Evolutionary conservation across 2,113 vertebrate genomes (phyloP).

Genomic region (Poeciliopsis prolifica): DNA sequence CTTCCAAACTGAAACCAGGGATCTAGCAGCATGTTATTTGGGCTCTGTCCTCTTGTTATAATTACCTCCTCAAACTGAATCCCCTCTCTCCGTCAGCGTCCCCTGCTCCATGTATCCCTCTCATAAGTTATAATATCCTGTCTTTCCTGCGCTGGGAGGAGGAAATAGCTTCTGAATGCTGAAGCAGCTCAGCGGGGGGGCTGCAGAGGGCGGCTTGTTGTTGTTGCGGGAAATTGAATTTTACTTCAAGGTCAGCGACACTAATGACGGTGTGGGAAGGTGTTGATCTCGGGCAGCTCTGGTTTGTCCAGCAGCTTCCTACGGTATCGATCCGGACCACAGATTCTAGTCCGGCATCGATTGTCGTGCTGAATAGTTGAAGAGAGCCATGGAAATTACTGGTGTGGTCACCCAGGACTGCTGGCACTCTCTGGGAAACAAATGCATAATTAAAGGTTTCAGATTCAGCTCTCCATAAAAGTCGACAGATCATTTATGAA

Average conservation of each 20-base stretch:
- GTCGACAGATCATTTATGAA: not conserved
- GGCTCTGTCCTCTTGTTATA: slow-evolving; percentile 61
- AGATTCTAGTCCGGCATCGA: slow-evolving; percentile 64
- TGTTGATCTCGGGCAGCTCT: slow-evolving; percentile 64
- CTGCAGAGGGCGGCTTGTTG: slow-evolving; percentile 46
- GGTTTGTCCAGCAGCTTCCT: slow-evolving; percentile 61
- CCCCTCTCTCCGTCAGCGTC: slow-evolving; percentile 43
- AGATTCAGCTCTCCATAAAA: not conserved
- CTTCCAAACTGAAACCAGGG: slow-evolving; percentile 66
- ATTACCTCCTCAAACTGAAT: slow-evolving; percentile 78
- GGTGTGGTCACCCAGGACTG: slow-evolving; percentile 42
- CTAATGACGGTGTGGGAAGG: slow-evolving; percentile 74
- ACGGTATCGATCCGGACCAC: slow-evolving; percentile 61
- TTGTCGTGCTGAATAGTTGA: slow-evolving; percentile 64
- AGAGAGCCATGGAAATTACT: slow-evolving; percentile 54
- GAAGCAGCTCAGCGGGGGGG: slow-evolving; percentile 61
- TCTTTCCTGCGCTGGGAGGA: slow-evolving; percentile 42
- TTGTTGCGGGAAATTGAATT: slow-evolving; percentile 80
- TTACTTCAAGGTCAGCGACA: slow-evolving; percentile 82
- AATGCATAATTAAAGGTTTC: slow-evolving; percentile 20
- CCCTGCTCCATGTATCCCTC: slow-evolving; percentile 49
- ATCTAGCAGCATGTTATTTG: slow-evolving; percentile 48
- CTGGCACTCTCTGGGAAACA: slow-evolving; percentile 1
- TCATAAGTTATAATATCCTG: slow-evolving; percentile 78
- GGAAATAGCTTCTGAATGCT: slow-evolving; percentile 74